Percentiles rank a stretch among this genome's conserved stretches.
Evolutionary conservation across 2,888 invertebrate genomes (phyloP).

Genomic region (Dinocampus coccinellae): DNA sequence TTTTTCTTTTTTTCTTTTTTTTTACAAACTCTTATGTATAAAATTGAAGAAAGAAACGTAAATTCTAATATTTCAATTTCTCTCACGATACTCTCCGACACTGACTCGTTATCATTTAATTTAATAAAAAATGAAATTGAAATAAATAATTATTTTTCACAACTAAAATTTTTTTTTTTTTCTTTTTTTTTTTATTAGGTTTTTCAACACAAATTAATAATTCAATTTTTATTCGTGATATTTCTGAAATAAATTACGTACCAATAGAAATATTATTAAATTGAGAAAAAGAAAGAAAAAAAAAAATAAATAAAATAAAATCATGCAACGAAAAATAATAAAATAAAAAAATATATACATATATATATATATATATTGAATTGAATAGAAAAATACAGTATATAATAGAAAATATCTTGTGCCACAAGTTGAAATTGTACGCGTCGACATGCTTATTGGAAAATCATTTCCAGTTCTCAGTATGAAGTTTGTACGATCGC

Average conservation of each 20-base stretch:
- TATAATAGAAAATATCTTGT: not conserved
- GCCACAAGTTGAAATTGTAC: not conserved
- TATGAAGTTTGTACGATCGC: slow-evolving; percentile 33
- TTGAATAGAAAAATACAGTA: not conserved
- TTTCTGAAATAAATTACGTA: not conserved
- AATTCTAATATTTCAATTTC: too few relatives aligned
- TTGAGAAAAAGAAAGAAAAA: too few relatives aligned
- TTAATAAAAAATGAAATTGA: not conserved
- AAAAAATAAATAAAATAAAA: not conserved
- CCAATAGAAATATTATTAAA: not conserved
- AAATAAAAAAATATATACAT: not conserved
- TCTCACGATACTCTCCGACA: too few relatives aligned
- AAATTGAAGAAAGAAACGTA: too few relatives aligned
- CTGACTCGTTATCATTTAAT: too few relatives aligned
- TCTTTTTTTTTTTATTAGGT: not conserved
- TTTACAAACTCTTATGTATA: too few relatives aligned
- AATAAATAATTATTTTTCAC: not conserved
- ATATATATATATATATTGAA: too few relatives aligned
- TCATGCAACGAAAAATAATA: too few relatives aligned
- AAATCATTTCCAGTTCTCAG: slow-evolving; percentile 51
- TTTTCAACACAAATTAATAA: too few relatives aligned
- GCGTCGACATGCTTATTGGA: slow-evolving; percentile 49
- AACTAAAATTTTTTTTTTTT: not conserved
- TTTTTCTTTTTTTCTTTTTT: too few relatives aligned
- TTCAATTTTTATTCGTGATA: too few relatives aligned